Evolutionary conservation across 2,113 vertebrate genomes (phyloP).

Genomic region (Edolisoma coerulescens): DNA sequence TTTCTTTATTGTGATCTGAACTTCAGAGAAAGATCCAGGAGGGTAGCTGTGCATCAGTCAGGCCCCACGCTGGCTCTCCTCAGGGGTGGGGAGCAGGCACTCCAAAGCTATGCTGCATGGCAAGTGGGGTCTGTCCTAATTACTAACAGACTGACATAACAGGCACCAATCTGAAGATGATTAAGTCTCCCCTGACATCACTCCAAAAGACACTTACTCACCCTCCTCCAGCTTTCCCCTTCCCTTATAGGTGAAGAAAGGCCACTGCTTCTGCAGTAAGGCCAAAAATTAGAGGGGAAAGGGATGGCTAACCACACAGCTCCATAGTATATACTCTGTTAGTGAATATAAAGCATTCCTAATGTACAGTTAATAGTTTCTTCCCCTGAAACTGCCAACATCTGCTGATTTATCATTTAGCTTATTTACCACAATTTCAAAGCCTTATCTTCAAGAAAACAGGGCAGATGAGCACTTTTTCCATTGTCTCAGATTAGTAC

Average conservation of each 20-base stretch:
- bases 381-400: not conserved
- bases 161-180: conserved; percentile 51
- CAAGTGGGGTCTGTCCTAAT: conserved; percentile 31
- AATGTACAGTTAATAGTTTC: not conserved
- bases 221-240: not conserved
- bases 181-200: conserved; percentile 35
- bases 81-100: conserved; percentile 2
- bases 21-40: conserved; percentile 47
- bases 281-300: conserved; percentile 2
- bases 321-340: not conserved
- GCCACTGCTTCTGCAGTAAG: conserved; percentile 22
- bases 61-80: conserved; percentile 7
- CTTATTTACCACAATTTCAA: conserved; percentile 10
- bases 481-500: not conserved
- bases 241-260: conserved; percentile 33
- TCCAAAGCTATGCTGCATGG: not conserved
- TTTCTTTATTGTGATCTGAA: conserved; percentile 29
- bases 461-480: not conserved
- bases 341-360: not conserved
- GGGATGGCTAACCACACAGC: conserved; percentile 1
- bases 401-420: not conserved
- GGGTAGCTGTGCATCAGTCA: not conserved
- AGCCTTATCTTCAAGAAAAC: conserved; percentile 24
- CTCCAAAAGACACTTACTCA: not conserved
- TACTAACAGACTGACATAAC: conserved; percentile 20